Base-by-base conservation (phyloP, 2,113 vertebrate species). In the Misgurnus mizolepis region DNA sequence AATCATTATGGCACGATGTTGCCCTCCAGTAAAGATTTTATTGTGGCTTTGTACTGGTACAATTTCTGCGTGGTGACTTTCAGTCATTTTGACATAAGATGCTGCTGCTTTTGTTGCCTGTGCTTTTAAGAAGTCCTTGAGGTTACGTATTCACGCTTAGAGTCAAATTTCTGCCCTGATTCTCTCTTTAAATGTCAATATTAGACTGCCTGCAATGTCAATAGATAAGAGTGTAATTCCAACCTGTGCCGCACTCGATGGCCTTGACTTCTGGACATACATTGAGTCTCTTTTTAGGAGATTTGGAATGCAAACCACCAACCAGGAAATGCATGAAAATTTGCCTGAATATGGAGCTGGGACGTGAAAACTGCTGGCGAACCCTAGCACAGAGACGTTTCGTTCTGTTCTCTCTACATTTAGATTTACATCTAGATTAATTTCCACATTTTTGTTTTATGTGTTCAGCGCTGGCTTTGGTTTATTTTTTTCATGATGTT, bases 1-100 rank as follows among this genome's bases (percentile, higher is more conserved):
- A 86, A 90, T 93, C 89, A 87, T 60, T 80, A 40, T 78, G 84
- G 89, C 90, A 90, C 88, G 90, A 88, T 86, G 89, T 91, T 89
- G 89, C 88, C 89, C 91, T 61, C 67, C 90, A 64, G 86, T 79
- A 89, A 89, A 76, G 82, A 84, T 87, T 86, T 84, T 80, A 89
- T 88, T 89, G 89, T 89, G 89, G 89, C 87, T 89, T 68, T 66
- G 60, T 65, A 43, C 69, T 27, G 72, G 66, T 88, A 89, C 87
- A 89, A 90, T 89, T 67, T 85, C 86, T 77, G 74, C 74, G 14
- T 55, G 74, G 74, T 53, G 61, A 55, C 14, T 53, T 66, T 66
- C 74, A 66, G 74, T 18, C 6, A 58, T 58, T 58, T 58, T 18
- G 55, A 77, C 74, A 77, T 66, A 34, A 66, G 74, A 77, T 66